Percentiles rank a stretch among this genome's conserved stretches.
These are phyloP conservation scores for Coilia nasus DNA, from an alignment of 2,797 vertebrate genomes.

Conservation along the genomic window DNA sequence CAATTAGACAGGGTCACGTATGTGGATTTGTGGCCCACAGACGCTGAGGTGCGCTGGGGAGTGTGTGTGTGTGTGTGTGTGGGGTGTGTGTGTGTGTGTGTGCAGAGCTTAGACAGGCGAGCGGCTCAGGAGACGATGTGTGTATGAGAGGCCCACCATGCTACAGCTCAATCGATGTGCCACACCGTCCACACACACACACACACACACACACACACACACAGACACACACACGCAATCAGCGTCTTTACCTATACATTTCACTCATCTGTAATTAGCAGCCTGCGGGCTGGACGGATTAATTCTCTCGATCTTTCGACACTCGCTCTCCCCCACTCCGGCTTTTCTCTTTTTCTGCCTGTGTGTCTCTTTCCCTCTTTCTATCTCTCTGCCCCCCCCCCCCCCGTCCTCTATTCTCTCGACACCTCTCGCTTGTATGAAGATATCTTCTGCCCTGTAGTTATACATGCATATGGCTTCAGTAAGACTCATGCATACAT, in stretches of 20 bases:
- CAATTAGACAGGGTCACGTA: not conserved
- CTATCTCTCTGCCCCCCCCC: not conserved
- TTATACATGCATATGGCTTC: slow-evolving; percentile 16
- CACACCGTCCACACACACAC: not conserved
- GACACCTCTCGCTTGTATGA: not conserved
- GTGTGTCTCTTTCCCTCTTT: not conserved
- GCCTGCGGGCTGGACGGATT: slow-evolving; percentile 13
- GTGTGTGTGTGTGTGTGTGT: too few relatives aligned
- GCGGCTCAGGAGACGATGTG: not conserved
- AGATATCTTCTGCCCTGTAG: slow-evolving; percentile 24
- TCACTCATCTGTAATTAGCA: slow-evolving; percentile 18
- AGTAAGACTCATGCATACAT: slow-evolving; percentile 18
- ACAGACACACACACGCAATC: not conserved
- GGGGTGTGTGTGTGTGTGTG: too few relatives aligned
- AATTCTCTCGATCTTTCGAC: not conserved
- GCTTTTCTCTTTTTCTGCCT: not conserved
- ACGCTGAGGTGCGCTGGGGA: not conserved
- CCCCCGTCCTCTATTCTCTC: not conserved
- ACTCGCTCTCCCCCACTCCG: not conserved
- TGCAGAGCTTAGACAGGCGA: not conserved
- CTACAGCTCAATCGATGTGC: slow-evolving; percentile 17
- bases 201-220: not conserved
- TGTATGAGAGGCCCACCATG: not conserved
- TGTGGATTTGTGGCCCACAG: not conserved
- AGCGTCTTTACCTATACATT: slow-evolving; percentile 11